Evolutionary conservation across 2,888 invertebrate species (phyloP), one percentile per base, ranked within the genome.

Genomic region (Leucophenga maculata): DNA sequence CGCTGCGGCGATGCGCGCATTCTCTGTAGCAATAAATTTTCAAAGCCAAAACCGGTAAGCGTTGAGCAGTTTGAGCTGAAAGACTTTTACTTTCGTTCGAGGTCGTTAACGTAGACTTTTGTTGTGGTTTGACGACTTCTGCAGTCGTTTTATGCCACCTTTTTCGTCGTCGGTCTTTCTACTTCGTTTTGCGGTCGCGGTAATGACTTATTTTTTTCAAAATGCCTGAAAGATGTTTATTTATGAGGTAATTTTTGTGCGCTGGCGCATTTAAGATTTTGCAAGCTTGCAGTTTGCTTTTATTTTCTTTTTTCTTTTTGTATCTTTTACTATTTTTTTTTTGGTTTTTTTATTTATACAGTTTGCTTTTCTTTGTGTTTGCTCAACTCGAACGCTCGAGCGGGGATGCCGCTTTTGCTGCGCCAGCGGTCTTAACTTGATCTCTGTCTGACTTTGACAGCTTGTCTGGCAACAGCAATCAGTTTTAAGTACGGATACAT

Each of bases 71-170:
- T 1, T 54, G 52, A 54, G 64, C 55, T 69, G 75, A 77, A 76
- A 74, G 72, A 85, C 86, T 86, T 86, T 86, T 86, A 86, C 86
- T 86, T 86, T 86, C 86, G 78, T 85, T 85, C 74, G 83, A 81
- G 82, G 80, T 83, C 80, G 83, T 82, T 75, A 76, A 79, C 83
- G 18, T 52, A 14, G 52, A n/a, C n/a, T n/a, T 59, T 59, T 59
- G 20, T 20, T 64, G 46, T 64, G 32, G 48, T 64, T 64, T 48
- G 62, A 48, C 62, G 13, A 22, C 20, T 46, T 64, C 13, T 50
- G 39, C 16, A 13, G 52, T 64, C 18, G 60, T 54, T 71, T 32
- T 52, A 52, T 18, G 14, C 39, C 8, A 54, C 16, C 20, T 31
- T 64, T 44, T 11, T 14, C 13, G 14, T 59, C 50, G n/a, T n/a